These are phyloP conservation scores for Ictalurus furcatus DNA, from an alignment of 2,113 vertebrate genomes.

Conservation along the genomic window DNA sequence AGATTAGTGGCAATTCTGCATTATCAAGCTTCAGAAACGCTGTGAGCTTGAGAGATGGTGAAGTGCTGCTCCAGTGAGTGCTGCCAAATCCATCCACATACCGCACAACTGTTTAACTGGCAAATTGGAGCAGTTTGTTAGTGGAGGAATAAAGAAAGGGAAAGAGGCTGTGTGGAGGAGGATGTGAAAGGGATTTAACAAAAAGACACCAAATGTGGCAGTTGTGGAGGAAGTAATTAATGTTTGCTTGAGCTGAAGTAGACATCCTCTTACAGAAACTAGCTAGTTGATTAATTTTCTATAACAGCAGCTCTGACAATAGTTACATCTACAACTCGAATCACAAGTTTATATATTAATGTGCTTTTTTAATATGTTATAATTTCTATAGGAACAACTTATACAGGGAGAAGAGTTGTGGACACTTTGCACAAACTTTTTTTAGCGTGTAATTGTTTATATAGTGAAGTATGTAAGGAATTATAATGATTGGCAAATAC, in stretches of 20 bases:
- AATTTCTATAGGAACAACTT: not conserved
- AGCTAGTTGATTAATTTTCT: not conserved
- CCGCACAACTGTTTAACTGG: conserved; percentile 16
- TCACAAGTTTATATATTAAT: not conserved
- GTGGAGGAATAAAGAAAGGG: conserved; percentile 43
- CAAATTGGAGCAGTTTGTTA: conserved; percentile 35
- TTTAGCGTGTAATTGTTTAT: not conserved
- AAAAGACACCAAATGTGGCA: conserved; percentile 22
- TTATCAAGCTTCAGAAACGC: not conserved
- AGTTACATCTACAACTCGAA: not conserved
- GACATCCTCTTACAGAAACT: not conserved
- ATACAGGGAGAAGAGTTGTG: not conserved
- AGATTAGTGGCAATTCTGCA: conserved; percentile 24
- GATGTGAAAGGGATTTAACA: conserved; percentile 16
- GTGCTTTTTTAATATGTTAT: not conserved
- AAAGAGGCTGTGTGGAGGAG: conserved; percentile 20
- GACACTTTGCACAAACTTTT: not conserved
- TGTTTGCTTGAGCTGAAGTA: not conserved
- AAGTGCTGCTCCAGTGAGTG: not conserved
- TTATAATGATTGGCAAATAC: not conserved
- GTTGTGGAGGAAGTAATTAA: conserved; percentile 9
- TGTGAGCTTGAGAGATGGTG: conserved; percentile 19
- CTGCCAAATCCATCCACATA: conserved; percentile 30
- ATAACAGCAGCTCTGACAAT: not conserved
- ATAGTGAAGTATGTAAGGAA: not conserved